Base-by-base conservation (phyloP, 2,113 vertebrate species). In the Podarcis muralis region DNA sequence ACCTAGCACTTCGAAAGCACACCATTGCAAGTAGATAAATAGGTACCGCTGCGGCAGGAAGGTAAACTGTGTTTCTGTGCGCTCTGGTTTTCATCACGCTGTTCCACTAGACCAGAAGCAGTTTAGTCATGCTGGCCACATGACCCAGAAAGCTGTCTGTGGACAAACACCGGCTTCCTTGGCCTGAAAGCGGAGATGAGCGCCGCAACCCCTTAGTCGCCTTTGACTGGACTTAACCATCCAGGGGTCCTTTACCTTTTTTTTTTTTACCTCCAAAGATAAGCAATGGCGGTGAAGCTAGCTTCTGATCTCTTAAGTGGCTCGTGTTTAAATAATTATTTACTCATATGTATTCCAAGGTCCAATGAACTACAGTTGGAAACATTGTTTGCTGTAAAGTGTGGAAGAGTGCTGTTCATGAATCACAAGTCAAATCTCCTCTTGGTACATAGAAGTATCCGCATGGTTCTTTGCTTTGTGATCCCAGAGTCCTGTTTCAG, bases 51-150 rank as follows among this genome's bases (percentile, higher is more conserved):
- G 11, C 11, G 48, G 1, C 48, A 2, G 48, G 48, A 53, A 12
- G 48, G 11, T 53, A 53, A 53, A 53, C 2, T 0, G 48, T 2
- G 0, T 2, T 53, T 53, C 48, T 0, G 0, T 12, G 48, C 0
- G 48, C 48, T 53, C 48, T 53, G 48, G 48, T 12, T 53, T 53
- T 11, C 11, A 11, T 53, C 2, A 53, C 8, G 0, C 8, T 48
- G 9, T 8, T 48, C 48, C 9, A 0, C 48, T 53, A 2, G 0
- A 2, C 48, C 48, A 53, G 48, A 53, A 53, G 48, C 11, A 9
- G 48, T 53, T 53, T 53, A 53, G 48, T 12, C 11, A 0, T 53
- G 9, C 48, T 53, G 43, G 48, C 48, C 48, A 53, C 48, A 53
- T 53, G 11, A 53, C 48, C 48, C 1, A 2, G 48, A 53, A 53